These are phyloP conservation scores for Spheniscus humboldti DNA, from an alignment of 2,797 vertebrate species.

Conservation along the genomic window DNA sequence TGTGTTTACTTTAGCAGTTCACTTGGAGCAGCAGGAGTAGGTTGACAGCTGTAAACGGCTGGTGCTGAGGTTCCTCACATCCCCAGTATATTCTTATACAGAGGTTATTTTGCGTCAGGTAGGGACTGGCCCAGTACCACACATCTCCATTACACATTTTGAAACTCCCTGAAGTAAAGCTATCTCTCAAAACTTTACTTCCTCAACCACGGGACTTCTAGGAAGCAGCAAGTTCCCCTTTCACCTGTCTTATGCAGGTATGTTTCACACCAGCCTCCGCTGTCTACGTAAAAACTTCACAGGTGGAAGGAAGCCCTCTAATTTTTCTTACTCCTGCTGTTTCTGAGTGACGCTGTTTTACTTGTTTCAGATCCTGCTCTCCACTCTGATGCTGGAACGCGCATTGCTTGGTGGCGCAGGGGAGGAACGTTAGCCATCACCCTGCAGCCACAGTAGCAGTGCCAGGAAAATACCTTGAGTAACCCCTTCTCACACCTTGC, in stretches of 20 bases:
- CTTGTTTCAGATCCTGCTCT: not conserved
- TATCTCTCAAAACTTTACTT: not conserved
- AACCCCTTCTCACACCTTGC: not conserved
- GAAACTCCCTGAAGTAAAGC: not conserved
- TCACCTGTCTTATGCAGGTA: not conserved
- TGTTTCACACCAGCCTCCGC: not conserved
- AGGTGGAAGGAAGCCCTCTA: not conserved
- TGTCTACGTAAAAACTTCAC: not conserved
- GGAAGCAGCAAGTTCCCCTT: not conserved
- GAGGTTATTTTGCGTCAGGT: not conserved
- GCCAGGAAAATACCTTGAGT: not conserved
- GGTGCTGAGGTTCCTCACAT: not conserved
- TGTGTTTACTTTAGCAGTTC: not conserved
- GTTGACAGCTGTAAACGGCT: not conserved
- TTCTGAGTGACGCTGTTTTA: not conserved
- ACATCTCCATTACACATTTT: not conserved
- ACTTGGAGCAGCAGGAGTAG: not conserved
- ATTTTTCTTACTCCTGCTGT: not conserved
- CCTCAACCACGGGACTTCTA: rapidly evolving
- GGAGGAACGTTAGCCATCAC: not conserved
- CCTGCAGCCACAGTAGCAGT: not conserved
- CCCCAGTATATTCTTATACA: not conserved
- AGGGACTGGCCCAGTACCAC: not conserved
- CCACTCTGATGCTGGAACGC: not conserved
- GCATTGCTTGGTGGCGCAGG: not conserved